Base-by-base conservation (phyloP, 2,113 vertebrate species). In the Syrrhaptes paradoxus region DNA sequence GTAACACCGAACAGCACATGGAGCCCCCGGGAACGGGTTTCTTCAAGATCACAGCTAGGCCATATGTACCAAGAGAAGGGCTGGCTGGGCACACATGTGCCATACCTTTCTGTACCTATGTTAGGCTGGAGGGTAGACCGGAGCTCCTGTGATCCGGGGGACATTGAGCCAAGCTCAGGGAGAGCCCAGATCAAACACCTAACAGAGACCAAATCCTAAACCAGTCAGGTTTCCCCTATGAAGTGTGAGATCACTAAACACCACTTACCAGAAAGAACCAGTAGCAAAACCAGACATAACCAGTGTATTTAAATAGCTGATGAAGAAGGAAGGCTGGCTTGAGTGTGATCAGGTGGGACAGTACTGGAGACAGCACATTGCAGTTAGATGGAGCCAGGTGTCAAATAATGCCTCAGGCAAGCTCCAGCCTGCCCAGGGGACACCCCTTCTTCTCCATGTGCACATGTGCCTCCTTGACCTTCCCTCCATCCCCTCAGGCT, bases 1-100 rank as follows among this genome's bases (percentile, higher is more conserved):
- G 93, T 90, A 92, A 90, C 92, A 75, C 31, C 51, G 54, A 95
- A 75, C 66, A 89, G n/a, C 49, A 72, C 46, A 62, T 1, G 19
- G 36, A 91, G 28, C 71, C 61, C 72, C 57, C 3, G 4, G 68
- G 68, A 95, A 68, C 21, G 54, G 25, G 15, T n/a, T 76, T 59
- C 66, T 68, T 68, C 54, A 72, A 65, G 34, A 89, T 41, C 62
- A 79, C 62, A 87, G 48, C 55, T 17, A 81, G 46, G 62, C 28
- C 72, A 17, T 22, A n/a, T 1, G 11, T 8, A 68, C 20, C 67
- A 70, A 19, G 73, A 36, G 72, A 83, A 81, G 68, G 57, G 41
- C 21, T 41, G 45, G 45, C 31, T 75, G 83, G 2, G 3, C 4
- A 4, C 75, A 80, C 83, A 24, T 16, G 17, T 12, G 2, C 38